These are phyloP conservation scores for Nomia melanderi DNA, from an alignment of 1,140 invertebrate species.

Conservation along the genomic window DNA sequence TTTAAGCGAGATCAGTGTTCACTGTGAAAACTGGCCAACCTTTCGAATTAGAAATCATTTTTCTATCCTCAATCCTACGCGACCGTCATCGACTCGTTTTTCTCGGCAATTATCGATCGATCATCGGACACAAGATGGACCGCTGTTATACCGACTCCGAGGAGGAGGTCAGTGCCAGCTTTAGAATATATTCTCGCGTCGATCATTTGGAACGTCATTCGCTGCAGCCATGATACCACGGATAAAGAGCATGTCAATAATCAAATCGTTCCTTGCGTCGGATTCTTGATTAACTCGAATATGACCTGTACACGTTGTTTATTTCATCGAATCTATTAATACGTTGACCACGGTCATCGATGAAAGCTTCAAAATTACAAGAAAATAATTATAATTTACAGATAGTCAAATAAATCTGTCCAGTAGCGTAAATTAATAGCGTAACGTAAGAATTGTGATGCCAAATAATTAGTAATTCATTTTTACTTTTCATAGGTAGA, in stretches of 20 bases:
- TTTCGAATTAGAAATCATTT: neutral
- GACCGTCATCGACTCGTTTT: neutral
- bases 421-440: too few relatives aligned
- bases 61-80: neutral
- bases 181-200: neutral
- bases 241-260: neutral
- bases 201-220: neutral
- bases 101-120: neutral
- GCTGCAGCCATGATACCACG: too few relatives aligned
- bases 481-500: too few relatives aligned
- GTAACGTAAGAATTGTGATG: too few relatives aligned
- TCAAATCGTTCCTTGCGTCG: neutral
- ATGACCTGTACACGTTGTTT: neutral
- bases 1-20: slow-evolving; percentile 24
- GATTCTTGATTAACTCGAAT: neutral
- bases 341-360: neutral
- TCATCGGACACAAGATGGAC: slow-evolving; percentile 25
- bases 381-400: too few relatives aligned
- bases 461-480: too few relatives aligned
- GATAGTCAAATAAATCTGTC: too few relatives aligned
- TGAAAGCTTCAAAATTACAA: neutral
- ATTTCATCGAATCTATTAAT: neutral
- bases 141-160: slow-evolving; percentile 21
- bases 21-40: slow-evolving; percentile 8
- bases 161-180: slow-evolving; percentile 48